phyloP scores from a whole-genome alignment of 1,140 invertebrate species.

The Aphidius ervi region DNA sequence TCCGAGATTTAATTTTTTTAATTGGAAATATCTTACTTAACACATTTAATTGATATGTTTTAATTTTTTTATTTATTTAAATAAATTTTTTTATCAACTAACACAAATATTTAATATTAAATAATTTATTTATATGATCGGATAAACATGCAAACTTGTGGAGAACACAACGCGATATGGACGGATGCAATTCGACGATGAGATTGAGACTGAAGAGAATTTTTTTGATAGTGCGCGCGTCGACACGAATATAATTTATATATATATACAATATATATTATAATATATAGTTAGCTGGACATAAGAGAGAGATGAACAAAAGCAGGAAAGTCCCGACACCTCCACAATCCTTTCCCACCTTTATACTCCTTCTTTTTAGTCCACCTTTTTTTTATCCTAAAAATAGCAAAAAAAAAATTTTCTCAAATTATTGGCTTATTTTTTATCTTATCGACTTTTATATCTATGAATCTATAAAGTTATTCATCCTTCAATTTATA shows the following conservation, averaged over 20 bases:
- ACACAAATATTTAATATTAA: too few species aligned
- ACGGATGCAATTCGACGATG: constrained; percentile 17
- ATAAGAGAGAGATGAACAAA: not conserved
- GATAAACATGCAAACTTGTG: too few species aligned
- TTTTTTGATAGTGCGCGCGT: constrained; percentile 13
- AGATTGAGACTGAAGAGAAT: constrained; percentile 16
- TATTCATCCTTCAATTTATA: too few species aligned
- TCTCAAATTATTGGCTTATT: too few species aligned
- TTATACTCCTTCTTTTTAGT: too few species aligned
- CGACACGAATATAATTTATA: not conserved
- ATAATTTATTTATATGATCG: not conserved
- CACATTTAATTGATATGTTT: too few species aligned
- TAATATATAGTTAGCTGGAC: not conserved
- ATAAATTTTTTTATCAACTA: too few species aligned
- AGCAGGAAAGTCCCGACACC: not conserved
- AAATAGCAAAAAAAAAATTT: too few species aligned
- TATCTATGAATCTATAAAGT: too few species aligned
- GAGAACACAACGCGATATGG: constrained; percentile 4
- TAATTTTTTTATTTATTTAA: not conserved
- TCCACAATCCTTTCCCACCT: not conserved
- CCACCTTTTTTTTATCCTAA: not conserved
- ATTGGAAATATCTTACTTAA: not conserved
- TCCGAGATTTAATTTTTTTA: not conserved
- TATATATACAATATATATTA: too few species aligned
- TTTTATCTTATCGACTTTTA: too few species aligned